Base-by-base conservation (phyloP, 1,140 invertebrate species). In the Nephotettix cincticeps region DNA sequence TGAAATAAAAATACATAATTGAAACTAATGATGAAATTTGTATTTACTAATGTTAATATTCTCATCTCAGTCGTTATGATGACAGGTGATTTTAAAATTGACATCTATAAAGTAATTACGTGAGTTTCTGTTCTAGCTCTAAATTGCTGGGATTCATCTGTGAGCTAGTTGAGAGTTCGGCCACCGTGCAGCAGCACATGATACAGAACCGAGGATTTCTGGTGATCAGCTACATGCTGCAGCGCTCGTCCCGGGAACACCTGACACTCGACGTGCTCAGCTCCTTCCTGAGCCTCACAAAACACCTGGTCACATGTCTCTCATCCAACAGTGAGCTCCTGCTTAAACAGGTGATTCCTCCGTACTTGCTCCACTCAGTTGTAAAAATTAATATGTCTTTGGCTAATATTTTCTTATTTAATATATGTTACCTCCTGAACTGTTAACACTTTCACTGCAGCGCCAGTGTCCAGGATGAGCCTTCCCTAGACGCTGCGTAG, bases 121-220 rank as follows among this genome's bases (percentile, higher is more conserved):
- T 63, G 71, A 72, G 75, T 77, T 76, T 74, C 71, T 69, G 82
- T 86, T 86, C 23, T 84, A 99, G 97, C 87, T 95, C 96, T 14
- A 98, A 96, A 81, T 86, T 99, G 51, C 88, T 99, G 78, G 94
- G 94, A 70, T 97, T 99, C 82, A 95, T 99, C 74, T 98, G 96
- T 83, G 96, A 98, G 78, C 85, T 99, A 76, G 92, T 99, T 68
- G 95, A 98, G 80, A 96, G 93, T 58, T 99, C 97, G 72, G 90
- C 93, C 77, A 98, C 95, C 17, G 96, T 99, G 69, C 98, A 99
- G 79, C 97, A 99, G 79, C 98, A 99, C 79, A 96, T 99, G 92
- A 93, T 99, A 80, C 97, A 98, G 83, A 98, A 96, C 79, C 86
- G 96, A 76, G 97, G 97, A 47, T 99, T 99, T 83, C 87, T 99